Base-by-base conservation (phyloP, 2,797 vertebrate species). In the Macroramphosus scolopax region DNA sequence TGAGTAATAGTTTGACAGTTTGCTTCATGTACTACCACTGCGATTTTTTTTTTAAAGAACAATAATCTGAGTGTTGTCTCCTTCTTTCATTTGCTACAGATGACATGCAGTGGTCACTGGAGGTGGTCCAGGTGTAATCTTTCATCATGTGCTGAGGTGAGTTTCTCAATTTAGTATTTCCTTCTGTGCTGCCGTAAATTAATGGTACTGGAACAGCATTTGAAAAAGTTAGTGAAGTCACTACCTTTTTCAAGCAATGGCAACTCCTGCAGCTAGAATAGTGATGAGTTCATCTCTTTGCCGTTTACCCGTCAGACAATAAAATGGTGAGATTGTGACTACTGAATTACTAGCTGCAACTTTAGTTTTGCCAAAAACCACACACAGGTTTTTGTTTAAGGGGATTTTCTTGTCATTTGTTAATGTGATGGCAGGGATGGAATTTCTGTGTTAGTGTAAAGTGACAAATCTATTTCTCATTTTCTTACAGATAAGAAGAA, bases 271-370 rank as follows among this genome's bases (percentile, higher is more conserved):
- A 52, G 55, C 59, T 78, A 67, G 36, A 58, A 52, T 59, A 65
- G 25, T 88, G 84, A 88, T 86, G 84, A 89, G 6, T 46, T 75
- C 26, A 73, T 40, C 24, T 55, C 47, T 75, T 85, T 5, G 87
- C 87, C 83, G 86, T 89, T 87, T 88, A 94, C 93, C 93, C 92
- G 79, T 88, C 93, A 91, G 92, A 96, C 76, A 60, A 39, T 31
- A 58, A 32, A 56, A 41, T 93, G 91, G 81, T 88, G 87, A 91
- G 1, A 62, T 9, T 71, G 43, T 82, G 43, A 69, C 12, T 20
- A 79, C 90, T 92, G 91, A 93, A 77, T 68, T 69, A 43, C 44
- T 68, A 72, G 68, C 65, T 45, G 43, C 29, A 50, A 7, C 0
- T 2, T 17, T 16, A 29, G 7, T 11, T 17, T 12, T 8, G 6